These are phyloP conservation scores for Toxotes jaculatrix DNA, from an alignment of 2,113 vertebrate genomes.

Conservation along the genomic window DNA sequence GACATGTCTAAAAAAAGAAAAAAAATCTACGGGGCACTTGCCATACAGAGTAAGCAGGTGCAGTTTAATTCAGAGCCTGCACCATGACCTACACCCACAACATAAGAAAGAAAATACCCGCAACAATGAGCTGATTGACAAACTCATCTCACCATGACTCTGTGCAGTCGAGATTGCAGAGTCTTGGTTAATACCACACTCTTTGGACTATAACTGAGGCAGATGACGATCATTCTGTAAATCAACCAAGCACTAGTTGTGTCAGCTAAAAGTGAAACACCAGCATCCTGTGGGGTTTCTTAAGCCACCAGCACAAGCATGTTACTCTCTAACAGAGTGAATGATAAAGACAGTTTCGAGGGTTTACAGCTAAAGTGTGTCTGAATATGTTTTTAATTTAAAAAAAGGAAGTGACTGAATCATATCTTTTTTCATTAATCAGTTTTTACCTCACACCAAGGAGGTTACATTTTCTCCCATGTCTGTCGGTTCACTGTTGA, in stretches of 20 bases:
- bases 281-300: background rate
- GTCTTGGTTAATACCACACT: too few relatives aligned
- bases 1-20: slow-evolving; percentile 6
- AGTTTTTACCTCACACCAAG: too few relatives aligned
- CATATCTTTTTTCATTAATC: too few relatives aligned
- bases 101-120: background rate
- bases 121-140: background rate
- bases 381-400: too few relatives aligned
- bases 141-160: background rate
- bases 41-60: too few relatives aligned
- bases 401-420: too few relatives aligned
- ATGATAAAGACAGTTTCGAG: background rate
- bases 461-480: too few relatives aligned
- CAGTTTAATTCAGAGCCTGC: background rate
- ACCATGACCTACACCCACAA: background rate
- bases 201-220: too few relatives aligned
- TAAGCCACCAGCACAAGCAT: background rate
- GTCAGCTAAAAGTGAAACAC: too few relatives aligned
- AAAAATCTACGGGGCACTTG: too few relatives aligned
- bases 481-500: background rate
- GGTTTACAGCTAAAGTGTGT: too few relatives aligned
- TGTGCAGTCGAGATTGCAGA: background rate
- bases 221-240: background rate
- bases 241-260: background rate
- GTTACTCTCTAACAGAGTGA: background rate